phyloP scores from a whole-genome alignment of 2,797 vertebrate genomes.

The Enteromius viviparus region DNA sequence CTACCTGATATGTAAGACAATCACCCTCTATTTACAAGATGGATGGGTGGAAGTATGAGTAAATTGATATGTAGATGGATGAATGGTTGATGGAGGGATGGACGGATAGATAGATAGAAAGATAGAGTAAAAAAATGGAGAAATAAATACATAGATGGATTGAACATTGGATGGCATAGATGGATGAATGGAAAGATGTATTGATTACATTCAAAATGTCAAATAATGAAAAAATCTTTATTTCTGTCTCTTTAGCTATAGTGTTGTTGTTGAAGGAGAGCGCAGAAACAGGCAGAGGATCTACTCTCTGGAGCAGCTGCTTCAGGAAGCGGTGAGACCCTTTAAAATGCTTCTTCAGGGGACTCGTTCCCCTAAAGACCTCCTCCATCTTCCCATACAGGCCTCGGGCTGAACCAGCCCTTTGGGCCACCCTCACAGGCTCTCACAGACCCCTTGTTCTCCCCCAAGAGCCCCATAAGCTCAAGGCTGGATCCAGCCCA shows the following conservation, averaged over 20 bases:
- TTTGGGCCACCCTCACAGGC: slow-evolving; percentile 42
- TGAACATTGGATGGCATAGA: background rate
- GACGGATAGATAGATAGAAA: background rate
- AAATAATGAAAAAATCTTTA: background rate
- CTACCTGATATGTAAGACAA: slow-evolving; percentile 92
- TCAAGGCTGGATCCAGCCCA: slow-evolving; percentile 30
- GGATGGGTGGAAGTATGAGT: background rate
- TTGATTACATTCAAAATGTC: slow-evolving; percentile 3
- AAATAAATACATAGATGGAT: background rate
- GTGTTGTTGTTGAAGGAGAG: slow-evolving; percentile 93
- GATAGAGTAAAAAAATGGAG: background rate
- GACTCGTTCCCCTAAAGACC: slow-evolving; percentile 2
- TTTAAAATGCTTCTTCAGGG: slow-evolving; percentile 39
- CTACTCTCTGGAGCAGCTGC: slow-evolving; percentile 94
- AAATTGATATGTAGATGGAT: background rate
- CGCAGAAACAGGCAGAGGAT: slow-evolving; percentile 91
- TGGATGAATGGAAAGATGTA: background rate
- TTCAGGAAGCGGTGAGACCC: slow-evolving; percentile 91
- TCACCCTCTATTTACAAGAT: background rate
- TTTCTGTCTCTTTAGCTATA: slow-evolving; percentile 81
- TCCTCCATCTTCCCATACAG: background rate
- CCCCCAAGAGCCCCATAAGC: slow-evolving; percentile 31
- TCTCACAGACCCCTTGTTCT: slow-evolving; percentile 26
- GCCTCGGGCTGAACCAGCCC: slow-evolving; percentile 13
- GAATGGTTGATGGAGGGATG: background rate